Conservation (phyloP, 1,140 invertebrate species). For the Anastrepha obliqua region DNA sequence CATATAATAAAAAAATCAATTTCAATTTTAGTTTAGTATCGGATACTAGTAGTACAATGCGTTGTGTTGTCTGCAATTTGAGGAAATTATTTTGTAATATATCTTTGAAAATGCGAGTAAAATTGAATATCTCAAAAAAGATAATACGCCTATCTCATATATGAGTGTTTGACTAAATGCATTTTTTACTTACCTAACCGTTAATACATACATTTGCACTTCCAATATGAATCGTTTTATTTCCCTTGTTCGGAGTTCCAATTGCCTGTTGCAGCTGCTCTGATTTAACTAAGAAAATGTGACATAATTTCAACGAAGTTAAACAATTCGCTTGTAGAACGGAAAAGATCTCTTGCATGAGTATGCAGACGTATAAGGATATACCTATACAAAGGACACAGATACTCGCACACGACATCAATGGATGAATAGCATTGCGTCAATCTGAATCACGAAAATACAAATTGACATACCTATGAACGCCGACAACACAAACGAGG, state of each 20-base stretch:
- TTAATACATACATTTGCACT: not conserved
- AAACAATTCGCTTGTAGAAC: not conserved
- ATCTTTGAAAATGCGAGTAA: too few relatives aligned
- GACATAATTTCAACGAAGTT: slow-evolving; percentile 5
- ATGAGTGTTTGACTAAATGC: too few relatives aligned
- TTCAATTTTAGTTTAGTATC: too few relatives aligned
- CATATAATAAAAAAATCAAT: too few relatives aligned
- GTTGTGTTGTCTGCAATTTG: too few relatives aligned
- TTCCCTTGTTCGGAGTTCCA: not conserved
- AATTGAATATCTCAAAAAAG: too few relatives aligned
- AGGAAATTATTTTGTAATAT: too few relatives aligned
- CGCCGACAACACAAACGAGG: not conserved
- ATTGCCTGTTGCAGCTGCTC: slow-evolving; percentile 23
- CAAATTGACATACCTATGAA: not conserved
- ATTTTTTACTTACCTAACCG: too few relatives aligned
- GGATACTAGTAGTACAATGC: too few relatives aligned
- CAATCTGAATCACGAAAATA: not conserved
- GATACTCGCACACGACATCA: not conserved
- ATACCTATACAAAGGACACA: not conserved
- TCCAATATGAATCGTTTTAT: not conserved
- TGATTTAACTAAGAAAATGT: slow-evolving; percentile 1
- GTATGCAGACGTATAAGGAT: not conserved
- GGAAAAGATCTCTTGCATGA: not conserved
- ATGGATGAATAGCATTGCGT: slow-evolving; percentile 11
- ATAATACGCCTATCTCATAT: too few relatives aligned